A percentile compares a stretch with the other conserved stretches of the same genome.
phyloP scores from a whole-genome alignment of 2,888 invertebrate species.

The Dorcus parallelipipedus region DNA sequence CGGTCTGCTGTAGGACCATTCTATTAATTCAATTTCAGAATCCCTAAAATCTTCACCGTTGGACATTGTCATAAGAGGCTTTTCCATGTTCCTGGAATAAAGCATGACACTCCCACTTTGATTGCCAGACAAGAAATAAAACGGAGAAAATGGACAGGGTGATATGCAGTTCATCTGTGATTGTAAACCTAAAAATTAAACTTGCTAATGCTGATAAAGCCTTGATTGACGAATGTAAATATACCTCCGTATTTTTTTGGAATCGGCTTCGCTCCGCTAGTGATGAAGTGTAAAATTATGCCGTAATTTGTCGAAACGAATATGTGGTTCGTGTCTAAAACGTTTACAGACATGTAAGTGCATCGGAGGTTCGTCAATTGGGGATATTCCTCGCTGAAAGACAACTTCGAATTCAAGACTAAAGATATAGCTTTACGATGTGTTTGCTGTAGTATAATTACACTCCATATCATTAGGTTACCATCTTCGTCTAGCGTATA shows the following conservation, averaged over 20 bases:
- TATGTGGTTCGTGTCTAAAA: conserved; percentile 46
- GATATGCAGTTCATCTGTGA: conserved; percentile 49
- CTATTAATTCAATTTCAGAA: conserved; percentile 45
- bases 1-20: conserved; percentile 55
- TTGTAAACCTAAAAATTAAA: conserved; percentile 32
- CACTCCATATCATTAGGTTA: conserved; percentile 51
- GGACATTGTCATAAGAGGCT: conserved; percentile 45
- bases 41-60: conserved; percentile 37
- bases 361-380: conserved; percentile 40
- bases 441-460: conserved; percentile 37
- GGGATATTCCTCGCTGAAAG: conserved; percentile 36
- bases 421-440: conserved; percentile 39
- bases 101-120: conserved; percentile 53
- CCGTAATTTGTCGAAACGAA: conserved; percentile 52
- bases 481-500: conserved; percentile 54
- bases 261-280: conserved; percentile 35
- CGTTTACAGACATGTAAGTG: conserved; percentile 49
- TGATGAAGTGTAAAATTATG: conserved; percentile 46
- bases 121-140: conserved; percentile 53
- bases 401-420: conserved; percentile 46
- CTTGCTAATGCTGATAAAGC: background rate
- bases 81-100: conserved; percentile 47
- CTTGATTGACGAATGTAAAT: background rate
- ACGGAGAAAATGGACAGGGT: conserved; percentile 50
- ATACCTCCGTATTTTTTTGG: conserved; percentile 35